Percentiles rank a stretch among this genome's conserved stretches.
Conservation (phyloP, 2,888 invertebrate species). For the Muscina levida region DNA sequence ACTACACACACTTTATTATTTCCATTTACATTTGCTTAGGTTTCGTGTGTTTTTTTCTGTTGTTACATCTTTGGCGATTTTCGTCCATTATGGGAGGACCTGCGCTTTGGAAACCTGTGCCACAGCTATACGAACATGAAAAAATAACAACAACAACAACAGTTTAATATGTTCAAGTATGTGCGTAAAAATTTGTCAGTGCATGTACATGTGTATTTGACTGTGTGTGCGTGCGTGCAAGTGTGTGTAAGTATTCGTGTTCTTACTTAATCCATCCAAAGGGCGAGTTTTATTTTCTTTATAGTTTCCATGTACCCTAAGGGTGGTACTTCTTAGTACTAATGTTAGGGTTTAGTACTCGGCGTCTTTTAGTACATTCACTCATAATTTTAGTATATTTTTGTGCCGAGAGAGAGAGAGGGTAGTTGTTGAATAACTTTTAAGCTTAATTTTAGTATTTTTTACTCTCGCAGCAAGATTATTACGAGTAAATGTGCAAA, state of each 20-base stretch:
- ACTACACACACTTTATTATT: not conserved
- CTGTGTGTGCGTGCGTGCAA: slow-evolving; percentile 10
- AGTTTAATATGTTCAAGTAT: slow-evolving; percentile 37
- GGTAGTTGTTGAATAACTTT: slow-evolving; percentile 10
- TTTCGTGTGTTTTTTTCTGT: not conserved
- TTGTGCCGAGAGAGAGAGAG: not conserved
- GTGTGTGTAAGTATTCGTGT: not conserved
- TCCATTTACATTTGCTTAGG: not conserved
- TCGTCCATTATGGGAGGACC: slow-evolving; percentile 23
- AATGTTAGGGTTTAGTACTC: not conserved
- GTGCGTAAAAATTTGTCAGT: slow-evolving; percentile 31
- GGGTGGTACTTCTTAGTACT: slow-evolving; percentile 51
- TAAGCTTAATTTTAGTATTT: not conserved
- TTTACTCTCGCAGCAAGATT: not conserved
- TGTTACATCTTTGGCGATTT: not conserved
- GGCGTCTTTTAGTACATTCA: slow-evolving; percentile 37
- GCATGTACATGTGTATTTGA: slow-evolving; percentile 10
- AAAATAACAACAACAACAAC: slow-evolving; percentile 32
- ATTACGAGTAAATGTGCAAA: not conserved
- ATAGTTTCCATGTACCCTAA: slow-evolving; percentile 39
- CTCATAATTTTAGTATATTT: not conserved
- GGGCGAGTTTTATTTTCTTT: slow-evolving; percentile 54
- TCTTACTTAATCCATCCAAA: slow-evolving; percentile 57
- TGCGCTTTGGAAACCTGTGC: slow-evolving; percentile 54
- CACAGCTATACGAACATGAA: slow-evolving; percentile 2